Conservation (phyloP, 2,797 vertebrate species). For the Naso thynnoides region DNA sequence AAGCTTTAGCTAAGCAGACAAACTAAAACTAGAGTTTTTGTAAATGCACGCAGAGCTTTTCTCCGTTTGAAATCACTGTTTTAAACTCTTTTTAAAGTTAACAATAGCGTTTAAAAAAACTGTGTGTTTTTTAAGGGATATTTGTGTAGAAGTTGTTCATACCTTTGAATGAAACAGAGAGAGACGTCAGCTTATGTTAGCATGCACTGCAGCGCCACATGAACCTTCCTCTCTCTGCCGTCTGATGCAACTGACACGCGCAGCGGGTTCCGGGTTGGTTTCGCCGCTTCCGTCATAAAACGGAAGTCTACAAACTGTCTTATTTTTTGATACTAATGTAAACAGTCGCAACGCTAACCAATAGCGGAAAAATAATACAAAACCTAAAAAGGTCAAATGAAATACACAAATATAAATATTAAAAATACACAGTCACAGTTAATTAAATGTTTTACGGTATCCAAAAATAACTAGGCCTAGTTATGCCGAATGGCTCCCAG, state of each 20-base stretch:
- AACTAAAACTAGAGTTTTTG: slow-evolving; percentile 17
- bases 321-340: background rate
- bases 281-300: slow-evolving; percentile 53
- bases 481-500: too few species aligned
- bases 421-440: too few species aligned
- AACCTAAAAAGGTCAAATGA: background rate
- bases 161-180: slow-evolving; percentile 73
- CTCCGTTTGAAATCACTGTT: accelerated
- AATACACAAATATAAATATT: background rate
- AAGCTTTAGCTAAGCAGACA: slow-evolving; percentile 48
- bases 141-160: background rate
- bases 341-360: background rate
- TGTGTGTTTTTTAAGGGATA: background rate
- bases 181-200: slow-evolving; percentile 65
- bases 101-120: accelerated
- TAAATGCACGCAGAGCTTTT: background rate
- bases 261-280: slow-evolving; percentile 63
- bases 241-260: slow-evolving; percentile 77
- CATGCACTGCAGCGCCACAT: slow-evolving; percentile 42
- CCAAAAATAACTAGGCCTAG: too few species aligned
- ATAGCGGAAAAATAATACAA: background rate
- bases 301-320: slow-evolving; percentile 31
- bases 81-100: background rate
- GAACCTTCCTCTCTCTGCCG: slow-evolving; percentile 35
- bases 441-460: too few species aligned